Evolutionary conservation across 2,888 invertebrate genomes (phyloP), one percentile per base, ranked within the genome.

Genomic region (Anoncus sp.): DNA sequence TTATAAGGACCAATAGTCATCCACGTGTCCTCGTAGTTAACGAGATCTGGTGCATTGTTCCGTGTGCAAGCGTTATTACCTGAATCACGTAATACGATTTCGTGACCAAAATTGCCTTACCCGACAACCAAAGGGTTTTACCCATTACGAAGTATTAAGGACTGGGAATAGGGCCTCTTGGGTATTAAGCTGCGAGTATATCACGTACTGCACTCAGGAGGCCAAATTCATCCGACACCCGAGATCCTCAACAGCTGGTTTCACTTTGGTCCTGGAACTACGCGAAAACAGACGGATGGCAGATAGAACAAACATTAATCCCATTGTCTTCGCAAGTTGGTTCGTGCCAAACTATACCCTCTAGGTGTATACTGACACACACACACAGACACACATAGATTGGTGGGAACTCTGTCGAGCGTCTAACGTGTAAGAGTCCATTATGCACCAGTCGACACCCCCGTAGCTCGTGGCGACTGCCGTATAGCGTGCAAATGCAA

Each of bases 261-360:
- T 55, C 62, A 55, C 72, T 66, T 55, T 49, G 59, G 59, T 10
- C 55, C 35, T 4, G 12, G 51, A 70, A 71, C 51, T 71, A 66
- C 20, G 12, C 72, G 67, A 76, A 81, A 76, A 72, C 63, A 78
- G 77, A 77, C 80, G 72, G 63, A 62, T 70, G 80, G 67, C 63
- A 69, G 76, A 73, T 77, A 77, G 78, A 82, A 63, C 79, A 81
- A 82, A 81, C 81, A 78, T 79, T 82, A 82, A 82, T 82, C 71
- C 79, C 80, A 82, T 83, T 81, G 81, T 79, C 79, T 80, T 65
- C 31, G 77, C 27, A 43, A 60, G 69, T 74, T 77, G 27, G 74
- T 40, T 22, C 63, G 38, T 38, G 65, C 57, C 27, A 51, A 63
- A 75, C 62, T 49, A 57, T 47, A 51, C 14, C 12, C n/a, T n/a